Evolutionary conservation across 2,113 vertebrate species (phyloP).

Genomic region (Crotophaga sulcirostris): DNA sequence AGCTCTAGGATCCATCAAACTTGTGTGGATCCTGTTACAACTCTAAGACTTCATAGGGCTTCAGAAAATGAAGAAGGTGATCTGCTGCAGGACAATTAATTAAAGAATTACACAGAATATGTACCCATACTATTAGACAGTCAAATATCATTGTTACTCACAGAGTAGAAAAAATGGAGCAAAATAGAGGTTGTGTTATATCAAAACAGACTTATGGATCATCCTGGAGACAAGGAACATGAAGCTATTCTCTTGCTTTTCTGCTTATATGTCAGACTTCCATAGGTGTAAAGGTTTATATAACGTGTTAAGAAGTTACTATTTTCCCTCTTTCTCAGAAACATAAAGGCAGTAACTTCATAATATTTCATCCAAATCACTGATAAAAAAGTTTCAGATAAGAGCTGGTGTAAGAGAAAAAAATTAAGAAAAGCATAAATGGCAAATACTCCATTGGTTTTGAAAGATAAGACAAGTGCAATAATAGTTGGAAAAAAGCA

Average conservation of each 20-base stretch:
- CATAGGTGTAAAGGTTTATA: background rate
- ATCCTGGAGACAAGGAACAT: background rate
- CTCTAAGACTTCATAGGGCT: background rate
- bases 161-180: background rate
- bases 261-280: background rate
- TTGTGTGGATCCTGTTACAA: background rate
- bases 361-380: background rate
- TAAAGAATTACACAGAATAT: background rate
- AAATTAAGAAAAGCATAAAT: background rate
- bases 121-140: accelerated
- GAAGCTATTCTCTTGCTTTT: background rate
- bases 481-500: background rate
- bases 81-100: background rate
- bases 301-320: background rate
- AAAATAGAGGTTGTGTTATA: background rate
- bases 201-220: background rate
- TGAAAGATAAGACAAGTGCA: background rate
- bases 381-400: background rate
- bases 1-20: background rate
- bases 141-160: background rate
- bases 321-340: background rate
- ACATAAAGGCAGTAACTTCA: background rate
- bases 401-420: background rate
- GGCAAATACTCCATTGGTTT: background rate
- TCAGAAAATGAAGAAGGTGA: background rate